Evolutionary conservation across 1,140 invertebrate genomes (phyloP).

Genomic region (Penaeus vannamei): DNA sequence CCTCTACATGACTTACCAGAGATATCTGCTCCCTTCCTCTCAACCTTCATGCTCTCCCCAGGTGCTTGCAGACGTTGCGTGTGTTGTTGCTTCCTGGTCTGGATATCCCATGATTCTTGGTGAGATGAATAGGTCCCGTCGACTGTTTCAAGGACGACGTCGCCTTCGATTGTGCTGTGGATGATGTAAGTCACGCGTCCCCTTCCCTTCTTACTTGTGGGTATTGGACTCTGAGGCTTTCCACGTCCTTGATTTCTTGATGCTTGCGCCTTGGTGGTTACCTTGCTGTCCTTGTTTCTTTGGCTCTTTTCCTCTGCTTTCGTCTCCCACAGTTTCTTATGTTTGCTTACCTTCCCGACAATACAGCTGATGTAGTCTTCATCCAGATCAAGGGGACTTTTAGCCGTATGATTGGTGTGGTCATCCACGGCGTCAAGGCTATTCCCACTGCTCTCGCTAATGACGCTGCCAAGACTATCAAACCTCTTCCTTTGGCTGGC

Average conservation of each 20-base stretch:
- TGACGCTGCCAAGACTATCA: constrained; percentile 50
- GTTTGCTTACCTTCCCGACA: constrained; percentile 23
- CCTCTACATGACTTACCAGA: constrained; percentile 21
- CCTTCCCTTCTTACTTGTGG: neutral
- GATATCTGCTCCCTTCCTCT: constrained; percentile 1
- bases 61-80: neutral
- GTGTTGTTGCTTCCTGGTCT: neutral
- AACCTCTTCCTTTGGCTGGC: constrained; percentile 41
- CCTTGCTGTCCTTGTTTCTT: neutral
- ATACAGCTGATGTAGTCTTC: neutral
- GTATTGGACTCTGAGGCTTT: neutral
- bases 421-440: constrained; percentile 38
- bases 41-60: neutral
- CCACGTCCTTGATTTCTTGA: neutral
- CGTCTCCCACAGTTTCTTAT: constrained; percentile 34
- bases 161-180: constrained; percentile 50
- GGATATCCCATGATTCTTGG: neutral
- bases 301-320: neutral
- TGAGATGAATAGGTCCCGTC: neutral
- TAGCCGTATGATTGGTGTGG: neutral
- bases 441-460: constrained; percentile 37
- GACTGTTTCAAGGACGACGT: constrained; percentile 39
- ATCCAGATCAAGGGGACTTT: neutral
- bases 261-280: neutral
- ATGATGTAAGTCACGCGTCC: constrained; percentile 38